phyloP scores from a whole-genome alignment of 2,113 vertebrate species.

The Plotosus lineatus region DNA sequence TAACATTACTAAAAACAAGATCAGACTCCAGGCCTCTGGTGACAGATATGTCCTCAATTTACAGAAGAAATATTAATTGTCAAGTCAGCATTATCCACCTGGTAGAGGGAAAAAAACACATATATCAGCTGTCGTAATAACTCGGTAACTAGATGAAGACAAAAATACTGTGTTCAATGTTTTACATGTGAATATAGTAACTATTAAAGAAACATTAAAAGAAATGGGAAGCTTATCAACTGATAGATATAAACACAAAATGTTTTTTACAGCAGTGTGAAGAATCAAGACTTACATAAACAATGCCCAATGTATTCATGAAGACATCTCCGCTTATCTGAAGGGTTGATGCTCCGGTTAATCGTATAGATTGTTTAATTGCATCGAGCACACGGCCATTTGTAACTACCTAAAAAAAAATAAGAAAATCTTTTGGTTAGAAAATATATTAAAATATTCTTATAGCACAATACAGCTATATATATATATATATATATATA shows the following conservation, averaged over 20 bases:
- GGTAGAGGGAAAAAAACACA: neutral
- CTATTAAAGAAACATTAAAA: neutral
- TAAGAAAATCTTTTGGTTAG: neutral
- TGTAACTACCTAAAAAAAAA: neutral
- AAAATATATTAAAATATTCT: too few species aligned
- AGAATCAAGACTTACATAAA: neutral
- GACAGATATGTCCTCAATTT: neutral
- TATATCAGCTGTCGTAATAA: neutral
- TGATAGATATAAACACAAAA: neutral
- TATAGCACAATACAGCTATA: too few species aligned
- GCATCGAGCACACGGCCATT: neutral
- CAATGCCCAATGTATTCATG: conserved; percentile 1
- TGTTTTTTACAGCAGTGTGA: neutral
- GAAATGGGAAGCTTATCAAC: neutral
- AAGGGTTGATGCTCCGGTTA: neutral
- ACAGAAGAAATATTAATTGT: neutral
- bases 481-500: too few species aligned
- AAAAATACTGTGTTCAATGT: too few species aligned
- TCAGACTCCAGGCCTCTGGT: neutral
- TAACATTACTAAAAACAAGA: neutral
- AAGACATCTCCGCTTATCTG: neutral
- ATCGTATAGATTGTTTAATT: neutral
- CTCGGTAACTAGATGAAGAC: too few species aligned
- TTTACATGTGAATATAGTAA: too few species aligned
- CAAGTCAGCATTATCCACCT: neutral